These are phyloP conservation scores for Cyanoramphus novaezelandiae DNA, from an alignment of 2,113 vertebrate genomes.

Conservation along the genomic window DNA sequence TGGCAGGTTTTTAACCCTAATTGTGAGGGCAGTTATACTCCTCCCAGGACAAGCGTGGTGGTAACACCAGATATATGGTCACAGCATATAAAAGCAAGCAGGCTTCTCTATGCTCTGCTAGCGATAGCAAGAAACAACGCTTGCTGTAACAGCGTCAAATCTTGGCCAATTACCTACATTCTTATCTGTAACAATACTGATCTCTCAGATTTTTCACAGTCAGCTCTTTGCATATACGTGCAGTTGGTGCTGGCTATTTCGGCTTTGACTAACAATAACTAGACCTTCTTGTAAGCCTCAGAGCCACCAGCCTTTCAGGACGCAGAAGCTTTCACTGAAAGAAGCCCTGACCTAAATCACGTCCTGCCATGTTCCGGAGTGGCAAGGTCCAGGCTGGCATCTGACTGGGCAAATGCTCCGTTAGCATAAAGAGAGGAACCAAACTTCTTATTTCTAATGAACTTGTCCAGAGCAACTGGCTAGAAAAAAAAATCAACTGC, in stretches of 20 bases:
- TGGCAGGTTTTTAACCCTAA: background rate
- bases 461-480: background rate
- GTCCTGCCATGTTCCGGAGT: background rate
- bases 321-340: background rate
- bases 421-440: background rate
- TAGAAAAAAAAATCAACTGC: background rate
- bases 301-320: background rate
- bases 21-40: background rate
- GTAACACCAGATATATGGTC: background rate
- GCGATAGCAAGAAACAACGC: background rate
- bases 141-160: background rate
- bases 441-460: background rate
- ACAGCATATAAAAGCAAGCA: background rate
- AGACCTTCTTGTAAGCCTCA: background rate
- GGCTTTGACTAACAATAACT: background rate
- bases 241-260: background rate
- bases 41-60: background rate
- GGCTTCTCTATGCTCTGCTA: background rate
- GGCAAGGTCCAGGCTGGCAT: background rate
- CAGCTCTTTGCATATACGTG: background rate
- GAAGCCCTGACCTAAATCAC: slow-evolving; percentile 25
- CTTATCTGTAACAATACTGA: fast-evolving
- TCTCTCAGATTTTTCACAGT: background rate
- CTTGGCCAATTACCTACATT: background rate
- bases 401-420: background rate